Evolutionary conservation across 2,797 vertebrate genomes (phyloP), one percentile per base, ranked within the genome.

Genomic region (Sciurus carolinensis): DNA sequence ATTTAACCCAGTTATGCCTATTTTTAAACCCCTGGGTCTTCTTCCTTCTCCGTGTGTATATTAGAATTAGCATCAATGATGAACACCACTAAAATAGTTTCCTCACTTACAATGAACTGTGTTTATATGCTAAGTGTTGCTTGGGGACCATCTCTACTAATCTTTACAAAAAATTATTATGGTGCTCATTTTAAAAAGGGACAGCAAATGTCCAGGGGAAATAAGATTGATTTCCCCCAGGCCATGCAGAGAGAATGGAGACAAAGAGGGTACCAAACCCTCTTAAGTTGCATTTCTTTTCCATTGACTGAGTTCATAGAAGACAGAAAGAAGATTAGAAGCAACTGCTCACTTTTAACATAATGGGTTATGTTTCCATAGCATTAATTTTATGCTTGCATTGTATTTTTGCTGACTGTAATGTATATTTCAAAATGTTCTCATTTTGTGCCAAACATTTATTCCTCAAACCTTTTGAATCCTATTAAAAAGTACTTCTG

Each of bases 401-500:
- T 50, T 86, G 26, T 54, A 81, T 36, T 83, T 90, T 90, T 92
- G 11, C 69, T 71, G 39, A 64, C 20, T 80, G 2, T 72, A 87
- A 84, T 42, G n/a, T 15, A 39, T 50, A 26, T 76, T 90, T 92
- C 39, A 76, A 84, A 94, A 91, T 69, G n/a, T 20, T 86, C 42
- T 84, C 44, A 54, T 79, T 92, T 72, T 69, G 30, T 47, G 33
- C 10, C 20, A 91, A 39, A 79, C 39, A 82, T 36, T 94, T 77
- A 72, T 81, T 90, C 90, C 52, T 77, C 20, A 73, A 73, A 72
- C 5, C 18, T 67, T 90, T 94, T 72, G 47, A 88, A 81, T 92
- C 80, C n/a, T 90, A 81, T 36, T 90, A 66, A 82, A 93, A 90
- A 84, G 24, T 80, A 52, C 22, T 75, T 76, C 50, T 94, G 30